These are phyloP conservation scores for Anableps anableps DNA, from an alignment of 2,797 vertebrate species.

Conservation along the genomic window DNA sequence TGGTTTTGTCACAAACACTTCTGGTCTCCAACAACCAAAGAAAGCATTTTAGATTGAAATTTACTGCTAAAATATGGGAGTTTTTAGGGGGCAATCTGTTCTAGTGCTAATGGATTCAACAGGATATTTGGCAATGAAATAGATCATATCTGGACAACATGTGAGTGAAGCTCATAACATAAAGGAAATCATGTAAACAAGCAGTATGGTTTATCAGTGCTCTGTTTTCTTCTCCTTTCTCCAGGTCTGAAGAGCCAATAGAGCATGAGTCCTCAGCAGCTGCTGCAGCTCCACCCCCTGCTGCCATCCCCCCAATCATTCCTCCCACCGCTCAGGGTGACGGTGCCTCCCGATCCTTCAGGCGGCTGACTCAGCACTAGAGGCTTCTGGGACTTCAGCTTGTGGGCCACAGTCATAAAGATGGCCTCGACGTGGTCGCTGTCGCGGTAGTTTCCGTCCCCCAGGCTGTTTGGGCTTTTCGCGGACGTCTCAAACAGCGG, in stretches of 20 bases:
- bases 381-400: slow-evolving; percentile 97
- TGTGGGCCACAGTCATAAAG: slow-evolving; percentile 98
- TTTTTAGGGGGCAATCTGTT: not conserved
- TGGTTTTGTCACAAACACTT: not conserved
- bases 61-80: not conserved
- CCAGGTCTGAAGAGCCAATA: not conserved
- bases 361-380: slow-evolving; percentile 89
- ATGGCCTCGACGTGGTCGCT: slow-evolving; percentile 98
- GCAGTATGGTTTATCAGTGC: not conserved
- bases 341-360: slow-evolving; percentile 60
- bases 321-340: slow-evolving; percentile 75
- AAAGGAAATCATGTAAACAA: not conserved
- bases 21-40: not conserved
- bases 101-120: not conserved
- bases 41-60: not conserved
- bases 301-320: slow-evolving; percentile 45
- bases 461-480: slow-evolving; percentile 84
- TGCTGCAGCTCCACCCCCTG: slow-evolving; percentile 73
- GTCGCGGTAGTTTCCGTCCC: slow-evolving; percentile 69
- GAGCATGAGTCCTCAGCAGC: slow-evolving; percentile 65
- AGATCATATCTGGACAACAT: not conserved
- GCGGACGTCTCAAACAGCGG: slow-evolving; percentile 97
- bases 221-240: not conserved
- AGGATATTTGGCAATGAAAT: not conserved
- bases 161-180: not conserved